Conservation (phyloP, 2,888 invertebrate species). For the Trachelus tabidus region DNA sequence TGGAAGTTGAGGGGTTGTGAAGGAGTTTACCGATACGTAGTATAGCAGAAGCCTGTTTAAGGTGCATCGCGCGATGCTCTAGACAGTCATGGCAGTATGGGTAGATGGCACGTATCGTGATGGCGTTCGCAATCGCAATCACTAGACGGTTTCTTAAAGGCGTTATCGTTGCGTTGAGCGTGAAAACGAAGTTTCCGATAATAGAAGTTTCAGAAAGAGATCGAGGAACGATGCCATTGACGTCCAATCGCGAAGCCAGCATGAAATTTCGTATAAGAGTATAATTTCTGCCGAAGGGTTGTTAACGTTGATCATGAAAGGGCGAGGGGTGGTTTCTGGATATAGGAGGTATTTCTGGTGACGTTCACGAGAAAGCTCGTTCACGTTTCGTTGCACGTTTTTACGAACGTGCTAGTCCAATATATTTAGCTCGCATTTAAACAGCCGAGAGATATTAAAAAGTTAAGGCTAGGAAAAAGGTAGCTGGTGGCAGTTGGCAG, state of each 20-base stretch:
- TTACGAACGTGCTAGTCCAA: slow-evolving; percentile 23
- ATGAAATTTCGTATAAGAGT: not conserved
- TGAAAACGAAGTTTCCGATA: not conserved
- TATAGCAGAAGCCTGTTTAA: not conserved
- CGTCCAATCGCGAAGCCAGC: not conserved
- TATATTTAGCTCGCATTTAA: not conserved
- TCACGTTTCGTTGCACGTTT: slow-evolving; percentile 36
- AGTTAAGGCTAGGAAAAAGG: slow-evolving; percentile 1
- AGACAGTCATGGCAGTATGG: not conserved
- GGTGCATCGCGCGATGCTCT: not conserved
- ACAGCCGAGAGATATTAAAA: slow-evolving; percentile 11
- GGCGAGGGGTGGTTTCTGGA: not conserved
- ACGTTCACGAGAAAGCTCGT: not conserved
- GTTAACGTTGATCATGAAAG: not conserved
- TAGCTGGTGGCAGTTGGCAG: not conserved
- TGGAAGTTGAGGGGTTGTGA: not conserved
- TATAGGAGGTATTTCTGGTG: not conserved
- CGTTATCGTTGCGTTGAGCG: not conserved
- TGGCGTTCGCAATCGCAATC: not conserved
- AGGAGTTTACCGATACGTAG: not conserved
- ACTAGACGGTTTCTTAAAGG: not conserved
- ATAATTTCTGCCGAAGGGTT: not conserved
- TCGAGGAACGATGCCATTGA: not conserved
- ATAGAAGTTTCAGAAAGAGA: not conserved
- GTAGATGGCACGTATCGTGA: not conserved